phyloP scores from a whole-genome alignment of 2,113 vertebrate species.

The Cyanoramphus novaezelandiae region DNA sequence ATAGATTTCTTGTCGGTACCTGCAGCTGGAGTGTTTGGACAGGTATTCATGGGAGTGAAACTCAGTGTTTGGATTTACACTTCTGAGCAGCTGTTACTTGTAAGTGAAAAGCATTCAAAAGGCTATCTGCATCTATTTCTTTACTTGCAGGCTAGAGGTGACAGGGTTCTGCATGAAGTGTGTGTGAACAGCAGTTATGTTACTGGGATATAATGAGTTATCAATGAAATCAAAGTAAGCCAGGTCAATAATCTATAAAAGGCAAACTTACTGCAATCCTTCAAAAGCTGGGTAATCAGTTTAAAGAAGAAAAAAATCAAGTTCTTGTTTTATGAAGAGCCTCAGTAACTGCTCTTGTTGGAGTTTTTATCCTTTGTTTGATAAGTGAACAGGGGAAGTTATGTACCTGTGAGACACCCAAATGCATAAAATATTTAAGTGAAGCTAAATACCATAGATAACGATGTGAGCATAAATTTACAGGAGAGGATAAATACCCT shows the following conservation, averaged over 20 bases:
- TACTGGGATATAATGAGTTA: neutral
- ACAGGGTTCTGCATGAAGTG: neutral
- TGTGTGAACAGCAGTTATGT: neutral
- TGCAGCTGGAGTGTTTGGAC: neutral
- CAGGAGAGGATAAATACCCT: neutral
- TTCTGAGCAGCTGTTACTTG: neutral
- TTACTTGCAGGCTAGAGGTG: neutral
- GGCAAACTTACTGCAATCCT: neutral
- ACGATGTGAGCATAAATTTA: neutral
- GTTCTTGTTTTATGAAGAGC: neutral
- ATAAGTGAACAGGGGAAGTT: neutral
- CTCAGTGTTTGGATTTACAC: accelerated
- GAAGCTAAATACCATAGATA: neutral
- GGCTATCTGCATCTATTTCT: neutral
- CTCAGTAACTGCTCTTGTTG: neutral
- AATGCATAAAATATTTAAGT: neutral
- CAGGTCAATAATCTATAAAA: neutral
- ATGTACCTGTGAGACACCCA: neutral
- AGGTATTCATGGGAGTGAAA: neutral
- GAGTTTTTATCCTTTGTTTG: neutral
- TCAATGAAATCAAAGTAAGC: neutral
- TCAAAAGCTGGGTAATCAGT: neutral
- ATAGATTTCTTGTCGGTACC: neutral
- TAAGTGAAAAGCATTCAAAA: neutral
- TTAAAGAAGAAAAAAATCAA: neutral